Conservation (phyloP, 2,113 vertebrate species). For the Tragelaphus imberbis region DNA sequence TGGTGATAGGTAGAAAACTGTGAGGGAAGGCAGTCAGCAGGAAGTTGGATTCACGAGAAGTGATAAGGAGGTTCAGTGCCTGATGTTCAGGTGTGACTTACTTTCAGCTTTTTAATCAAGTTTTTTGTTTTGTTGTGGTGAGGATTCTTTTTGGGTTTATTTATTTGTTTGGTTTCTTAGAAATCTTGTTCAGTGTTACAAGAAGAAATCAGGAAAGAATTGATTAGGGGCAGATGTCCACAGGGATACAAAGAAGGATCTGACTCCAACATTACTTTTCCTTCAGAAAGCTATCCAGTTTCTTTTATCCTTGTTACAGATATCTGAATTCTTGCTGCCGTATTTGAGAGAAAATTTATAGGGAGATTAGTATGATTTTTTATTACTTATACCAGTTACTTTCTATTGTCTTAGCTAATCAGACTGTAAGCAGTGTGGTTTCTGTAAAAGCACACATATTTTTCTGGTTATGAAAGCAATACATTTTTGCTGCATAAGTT, state of each 20-base stretch:
- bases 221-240: background rate
- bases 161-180: background rate
- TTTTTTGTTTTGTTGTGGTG: background rate
- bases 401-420: constrained; percentile 6
- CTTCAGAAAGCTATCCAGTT: background rate
- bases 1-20: background rate
- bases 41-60: background rate
- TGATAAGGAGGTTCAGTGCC: background rate
- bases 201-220: background rate
- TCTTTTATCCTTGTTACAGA: background rate
- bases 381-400: background rate
- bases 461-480: background rate
- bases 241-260: background rate
- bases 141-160: background rate
- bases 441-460: background rate
- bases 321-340: background rate
- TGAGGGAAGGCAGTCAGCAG: background rate
- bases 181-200: background rate
- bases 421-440: background rate
- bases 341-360: background rate
- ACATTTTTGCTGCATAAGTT: background rate
- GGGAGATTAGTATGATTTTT: background rate
- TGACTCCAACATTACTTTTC: background rate
- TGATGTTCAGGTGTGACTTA: background rate
- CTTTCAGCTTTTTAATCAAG: background rate